Evolutionary conservation across 2,797 vertebrate genomes (phyloP), one percentile per base, ranked within the genome.

Genomic region (Ctenochaetus hawaiiensis): DNA sequence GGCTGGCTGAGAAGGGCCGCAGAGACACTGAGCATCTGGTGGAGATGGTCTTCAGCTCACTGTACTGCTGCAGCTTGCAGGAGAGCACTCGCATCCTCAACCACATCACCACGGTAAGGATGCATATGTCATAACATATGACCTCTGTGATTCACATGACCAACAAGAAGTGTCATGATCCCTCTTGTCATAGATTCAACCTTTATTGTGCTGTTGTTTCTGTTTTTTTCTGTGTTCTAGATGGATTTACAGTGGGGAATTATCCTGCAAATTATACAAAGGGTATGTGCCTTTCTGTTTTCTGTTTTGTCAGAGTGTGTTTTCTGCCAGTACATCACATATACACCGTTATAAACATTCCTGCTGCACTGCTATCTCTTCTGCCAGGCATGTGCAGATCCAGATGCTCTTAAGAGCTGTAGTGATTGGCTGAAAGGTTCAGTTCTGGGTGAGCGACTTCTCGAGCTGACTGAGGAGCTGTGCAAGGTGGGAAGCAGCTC

Each of bases 11-110:
- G 90, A 94, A 95, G 37, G 91, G 83, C 4, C 93, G 92, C 53
- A 93, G 81, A 60, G 94, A 98, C 69, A 94, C 94, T 0, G 88
- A 94, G 72, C 97, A 96, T 81, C 87, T 99, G 83, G 96, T 99
- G 85, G 96, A 98, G 93, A 97, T 99, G 95, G 91, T 99, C 56
- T 99, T 97, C 88, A 99, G 98, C 52, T 94, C 96, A 0, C 94
- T 99, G 0, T 75, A 57, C 49, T 97, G 98, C 93, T 99, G 97
- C 91, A 92, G 87, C 56, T 89, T 53, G 2, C 83, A 89, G 70
- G 97, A 98, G 72, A 96, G 95, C 87, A 97, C 95, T 16, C 81
- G 76, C 6, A 93, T 99, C 85, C 94, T 99, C 80, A 96, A 97
- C 87, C 94, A 97, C 79, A 92, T 99, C 77, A 95, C 90, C 1